Evolutionary conservation across 2,888 invertebrate species (phyloP).

Genomic region (Hemithea aestivaria): DNA sequence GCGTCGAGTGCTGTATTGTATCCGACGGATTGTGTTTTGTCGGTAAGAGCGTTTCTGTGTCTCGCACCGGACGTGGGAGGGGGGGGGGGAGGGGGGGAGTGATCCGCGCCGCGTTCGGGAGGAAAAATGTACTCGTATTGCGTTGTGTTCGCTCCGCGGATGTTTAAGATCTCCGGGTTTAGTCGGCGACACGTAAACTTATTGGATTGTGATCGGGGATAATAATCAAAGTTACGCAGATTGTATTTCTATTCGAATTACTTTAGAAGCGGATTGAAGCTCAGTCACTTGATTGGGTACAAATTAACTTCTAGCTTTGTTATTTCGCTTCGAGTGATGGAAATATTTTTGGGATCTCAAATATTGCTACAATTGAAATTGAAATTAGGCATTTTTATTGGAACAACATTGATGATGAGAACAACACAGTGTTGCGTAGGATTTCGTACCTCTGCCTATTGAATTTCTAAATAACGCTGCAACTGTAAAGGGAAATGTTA

Average conservation of each 20-base stretch:
- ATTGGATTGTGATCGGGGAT: slow-evolving; percentile 30
- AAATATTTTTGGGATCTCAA: no score
- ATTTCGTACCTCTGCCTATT: no score
- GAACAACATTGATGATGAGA: no score
- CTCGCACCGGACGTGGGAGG: slow-evolving; percentile 27
- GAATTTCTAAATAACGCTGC: no score
- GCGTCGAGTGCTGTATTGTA: slow-evolving; percentile 21
- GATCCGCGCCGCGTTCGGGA: slow-evolving; percentile 6
- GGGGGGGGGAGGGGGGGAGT: slow-evolving; percentile 12
- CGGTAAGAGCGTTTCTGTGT: slow-evolving; percentile 56
- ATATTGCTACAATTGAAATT: no score
- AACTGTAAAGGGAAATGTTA: no score
- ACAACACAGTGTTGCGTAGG: no score
- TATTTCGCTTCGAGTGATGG: no score
- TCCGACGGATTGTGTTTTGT: slow-evolving; percentile 36
- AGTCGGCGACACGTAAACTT: slow-evolving; percentile 34
- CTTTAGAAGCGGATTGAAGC: not conserved
- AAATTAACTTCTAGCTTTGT: no score
- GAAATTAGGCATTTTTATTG: no score
- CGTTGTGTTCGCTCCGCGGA: slow-evolving; percentile 18
- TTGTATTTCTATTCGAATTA: not conserved
- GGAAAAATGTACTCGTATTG: slow-evolving; percentile 30
- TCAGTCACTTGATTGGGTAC: no score
- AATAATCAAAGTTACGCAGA: not conserved
- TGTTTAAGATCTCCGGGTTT: slow-evolving; percentile 13